A percentile compares a stretch with the other conserved stretches of the same genome.
Conservation (phyloP, 2,888 invertebrate species). For the Anarsia innoxiella region DNA sequence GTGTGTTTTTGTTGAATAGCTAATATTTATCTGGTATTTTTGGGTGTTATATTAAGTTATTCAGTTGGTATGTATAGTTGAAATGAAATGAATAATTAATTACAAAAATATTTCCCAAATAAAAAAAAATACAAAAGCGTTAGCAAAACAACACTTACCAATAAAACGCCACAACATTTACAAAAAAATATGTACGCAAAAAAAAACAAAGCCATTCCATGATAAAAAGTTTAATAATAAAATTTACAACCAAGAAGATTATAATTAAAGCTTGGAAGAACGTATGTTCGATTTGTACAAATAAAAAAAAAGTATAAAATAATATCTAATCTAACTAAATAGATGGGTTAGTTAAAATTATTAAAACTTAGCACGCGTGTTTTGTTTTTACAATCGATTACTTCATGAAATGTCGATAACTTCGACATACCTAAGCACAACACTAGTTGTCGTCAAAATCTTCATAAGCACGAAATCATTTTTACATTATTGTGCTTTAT, state of each 20-base stretch:
- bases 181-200: conserved; percentile 49
- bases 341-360: not conserved
- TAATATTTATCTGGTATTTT: no score
- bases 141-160: conserved; percentile 45
- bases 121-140: conserved; percentile 8
- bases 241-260: conserved; percentile 70
- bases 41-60: no score
- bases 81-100: no score
- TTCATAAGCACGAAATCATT: no score
- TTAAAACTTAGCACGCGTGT: no score
- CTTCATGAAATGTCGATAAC: no score
- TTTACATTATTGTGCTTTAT: no score
- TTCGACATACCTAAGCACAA: no score
- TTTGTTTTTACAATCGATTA: no score
- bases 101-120: not conserved
- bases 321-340: not conserved
- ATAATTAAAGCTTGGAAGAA: conserved; percentile 73
- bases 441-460: no score
- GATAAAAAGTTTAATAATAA: conserved; percentile 67
- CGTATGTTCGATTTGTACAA: conserved; percentile 60
- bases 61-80: no score
- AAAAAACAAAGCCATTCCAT: conserved; percentile 64
- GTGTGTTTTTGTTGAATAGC: no score
- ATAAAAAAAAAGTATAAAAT: conserved; percentile 17
- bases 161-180: conserved; percentile 35